Evolutionary conservation across 2,797 vertebrate species (phyloP), one percentile per base, ranked within the genome.

Genomic region (Bradypus variegatus): DNA sequence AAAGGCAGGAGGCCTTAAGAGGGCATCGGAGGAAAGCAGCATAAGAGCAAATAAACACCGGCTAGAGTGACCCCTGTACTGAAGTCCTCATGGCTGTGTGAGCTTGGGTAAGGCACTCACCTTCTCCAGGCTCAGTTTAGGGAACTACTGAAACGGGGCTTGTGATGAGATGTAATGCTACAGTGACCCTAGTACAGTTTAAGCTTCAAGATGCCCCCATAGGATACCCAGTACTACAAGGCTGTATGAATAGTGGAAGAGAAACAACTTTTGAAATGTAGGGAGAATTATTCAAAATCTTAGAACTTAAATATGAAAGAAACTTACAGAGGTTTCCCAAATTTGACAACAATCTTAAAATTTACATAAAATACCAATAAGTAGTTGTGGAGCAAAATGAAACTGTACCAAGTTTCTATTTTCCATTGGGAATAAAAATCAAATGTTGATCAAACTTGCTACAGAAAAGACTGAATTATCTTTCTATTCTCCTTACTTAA

Each of bases 31-130:
- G 11, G 38, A 31, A 77, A 62, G 38, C 27, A 55, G 41, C 25
- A 6, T 33, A 23, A 1, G 8, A n/a, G 9, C 12, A 7, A 18
- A 45, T 21, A 50, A 69, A 62, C 4, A 31, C 16, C 70, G 36
- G 33, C 6, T 65, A 13, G 36, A 36, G 13, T 27, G 27, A 48
- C 1, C n/a, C 25, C 12, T 4, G 10, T 0, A 0, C 8, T 10
- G 36, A 78, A 62, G 7, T 9, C 29, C 48, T 69, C 5, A 3
- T 1, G 45, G 64, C 2, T 36, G 8, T 13, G 16, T 21, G 8
- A 77, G 10, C 3, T 29, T 45, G 41, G 29, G 21, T 45, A n/a
- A 78, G n/a, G 73, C 31, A 18, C 23, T 16, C 10, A 60, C 5
- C 29, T 19, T 53, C 14, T 62, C 14, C 29, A 53, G 38, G 13